phyloP scores from a whole-genome alignment of 2,113 vertebrate species.

The Macrotus californicus region DNA sequence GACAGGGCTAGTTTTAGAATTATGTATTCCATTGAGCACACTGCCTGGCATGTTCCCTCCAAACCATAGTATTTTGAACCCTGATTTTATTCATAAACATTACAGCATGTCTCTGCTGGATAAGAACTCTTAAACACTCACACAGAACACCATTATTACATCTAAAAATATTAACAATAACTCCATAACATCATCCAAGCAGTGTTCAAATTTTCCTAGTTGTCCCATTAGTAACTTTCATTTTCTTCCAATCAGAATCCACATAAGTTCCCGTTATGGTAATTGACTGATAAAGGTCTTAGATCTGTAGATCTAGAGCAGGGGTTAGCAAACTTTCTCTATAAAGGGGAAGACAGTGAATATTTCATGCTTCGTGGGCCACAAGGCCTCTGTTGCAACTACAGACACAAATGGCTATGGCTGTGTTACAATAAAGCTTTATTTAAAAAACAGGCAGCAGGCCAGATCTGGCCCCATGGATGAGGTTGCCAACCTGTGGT shows the following conservation, averaged over 20 bases:
- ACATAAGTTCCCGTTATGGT: background rate
- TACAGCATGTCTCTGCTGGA: background rate
- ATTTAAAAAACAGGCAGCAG: background rate
- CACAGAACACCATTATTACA: background rate
- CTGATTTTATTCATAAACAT: background rate
- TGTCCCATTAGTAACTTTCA: background rate
- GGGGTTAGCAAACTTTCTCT: background rate
- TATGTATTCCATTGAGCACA: no score
- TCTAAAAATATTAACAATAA: background rate
- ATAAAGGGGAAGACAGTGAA: background rate
- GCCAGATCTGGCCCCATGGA: background rate
- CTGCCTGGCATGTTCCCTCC: background rate
- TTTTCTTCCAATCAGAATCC: background rate
- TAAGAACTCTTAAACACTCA: background rate
- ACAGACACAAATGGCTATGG: background rate
- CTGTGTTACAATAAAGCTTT: no score
- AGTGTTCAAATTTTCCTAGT: background rate
- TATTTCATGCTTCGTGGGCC: background rate
- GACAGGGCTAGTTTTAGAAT: background rate
- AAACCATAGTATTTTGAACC: background rate
- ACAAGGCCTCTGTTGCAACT: background rate
- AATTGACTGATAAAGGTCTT: background rate
- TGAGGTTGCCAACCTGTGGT: no score
- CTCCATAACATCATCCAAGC: background rate
- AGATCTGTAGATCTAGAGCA: background rate